Evolutionary conservation across 1,140 invertebrate species (phyloP).

Genomic region (Maniola jurtina): DNA sequence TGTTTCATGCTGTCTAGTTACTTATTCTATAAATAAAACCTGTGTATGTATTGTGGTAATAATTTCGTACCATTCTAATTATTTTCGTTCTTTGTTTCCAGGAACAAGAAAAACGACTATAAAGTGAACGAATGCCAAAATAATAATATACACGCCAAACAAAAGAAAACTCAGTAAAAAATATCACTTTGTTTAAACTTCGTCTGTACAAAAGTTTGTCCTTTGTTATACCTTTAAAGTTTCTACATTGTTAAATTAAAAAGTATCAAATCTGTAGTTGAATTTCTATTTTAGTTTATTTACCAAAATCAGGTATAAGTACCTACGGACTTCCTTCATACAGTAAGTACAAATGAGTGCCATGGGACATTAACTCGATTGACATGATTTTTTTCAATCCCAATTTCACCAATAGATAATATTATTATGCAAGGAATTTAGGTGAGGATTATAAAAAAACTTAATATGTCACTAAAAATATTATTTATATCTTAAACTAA

Average conservation of each 20-base stretch:
- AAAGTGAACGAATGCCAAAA: background rate
- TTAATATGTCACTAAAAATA: background rate
- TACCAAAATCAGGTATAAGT: too few species aligned
- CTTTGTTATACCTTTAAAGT: background rate
- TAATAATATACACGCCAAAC: background rate
- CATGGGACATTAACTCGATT: too few species aligned
- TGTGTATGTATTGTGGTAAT: background rate
- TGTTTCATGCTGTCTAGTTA: too few species aligned
- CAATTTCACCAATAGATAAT: too few species aligned
- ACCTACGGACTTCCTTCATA: too few species aligned
- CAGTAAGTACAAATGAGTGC: too few species aligned
- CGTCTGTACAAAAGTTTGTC: background rate
- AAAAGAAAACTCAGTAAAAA: slow-evolving; percentile 1
- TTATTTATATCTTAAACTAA: slow-evolving; percentile 34
- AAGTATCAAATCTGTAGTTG: background rate
- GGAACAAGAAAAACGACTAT: slow-evolving; percentile 1
- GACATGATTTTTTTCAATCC: too few species aligned
- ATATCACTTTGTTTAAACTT: slow-evolving; percentile 4
- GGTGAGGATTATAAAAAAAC: background rate
- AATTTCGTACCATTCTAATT: background rate
- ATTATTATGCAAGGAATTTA: background rate
- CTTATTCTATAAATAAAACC: too few species aligned
- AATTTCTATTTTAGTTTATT: background rate
- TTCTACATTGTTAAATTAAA: background rate
- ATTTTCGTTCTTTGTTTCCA: slow-evolving; percentile 2